Conservation (phyloP, 2,888 invertebrate genomes). For the Eilema depressum region DNA sequence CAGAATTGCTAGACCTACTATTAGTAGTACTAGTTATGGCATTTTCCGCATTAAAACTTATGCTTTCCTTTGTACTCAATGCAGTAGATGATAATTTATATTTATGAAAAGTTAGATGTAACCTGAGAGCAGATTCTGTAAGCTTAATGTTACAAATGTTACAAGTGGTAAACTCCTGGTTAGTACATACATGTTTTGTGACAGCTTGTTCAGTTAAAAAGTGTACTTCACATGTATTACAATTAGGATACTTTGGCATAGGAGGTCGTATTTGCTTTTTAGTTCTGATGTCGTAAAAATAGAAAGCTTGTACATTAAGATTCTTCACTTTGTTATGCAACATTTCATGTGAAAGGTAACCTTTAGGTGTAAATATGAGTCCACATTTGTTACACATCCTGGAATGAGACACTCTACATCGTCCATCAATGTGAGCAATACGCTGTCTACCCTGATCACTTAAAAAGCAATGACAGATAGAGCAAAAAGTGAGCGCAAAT, state of each 20-base stretch:
- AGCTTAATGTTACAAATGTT: conserved; percentile 65
- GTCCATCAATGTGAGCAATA: conserved; percentile 55
- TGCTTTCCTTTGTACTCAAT: conserved; percentile 28
- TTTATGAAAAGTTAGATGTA: conserved; percentile 72
- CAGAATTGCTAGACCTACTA: not conserved
- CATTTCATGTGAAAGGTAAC: conserved; percentile 56
- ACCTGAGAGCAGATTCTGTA: conserved; percentile 61
- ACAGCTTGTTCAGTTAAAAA: conserved; percentile 61
- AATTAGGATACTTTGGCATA: conserved; percentile 68
- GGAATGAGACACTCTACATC: conserved; percentile 55
- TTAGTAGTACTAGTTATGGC: conserved; percentile 2
- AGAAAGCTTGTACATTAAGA: conserved; percentile 65
- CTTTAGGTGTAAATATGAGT: conserved; percentile 59
- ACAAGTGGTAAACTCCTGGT: conserved; percentile 60
- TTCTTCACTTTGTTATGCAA: conserved; percentile 57
- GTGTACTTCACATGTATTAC: conserved; percentile 64
- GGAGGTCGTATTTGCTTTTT: conserved; percentile 65
- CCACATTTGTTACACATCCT: conserved; percentile 68
- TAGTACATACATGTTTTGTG: conserved; percentile 60
- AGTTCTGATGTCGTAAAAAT: conserved; percentile 63
- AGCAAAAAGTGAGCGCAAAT: conserved; percentile 58
- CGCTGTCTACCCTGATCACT: conserved; percentile 40
- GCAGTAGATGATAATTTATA: conserved; percentile 46
- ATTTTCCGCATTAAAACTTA: conserved; percentile 17
- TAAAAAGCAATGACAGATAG: conserved; percentile 67